Evolutionary conservation across 2,797 vertebrate species (phyloP).

Genomic region (Merluccius polli): DNA sequence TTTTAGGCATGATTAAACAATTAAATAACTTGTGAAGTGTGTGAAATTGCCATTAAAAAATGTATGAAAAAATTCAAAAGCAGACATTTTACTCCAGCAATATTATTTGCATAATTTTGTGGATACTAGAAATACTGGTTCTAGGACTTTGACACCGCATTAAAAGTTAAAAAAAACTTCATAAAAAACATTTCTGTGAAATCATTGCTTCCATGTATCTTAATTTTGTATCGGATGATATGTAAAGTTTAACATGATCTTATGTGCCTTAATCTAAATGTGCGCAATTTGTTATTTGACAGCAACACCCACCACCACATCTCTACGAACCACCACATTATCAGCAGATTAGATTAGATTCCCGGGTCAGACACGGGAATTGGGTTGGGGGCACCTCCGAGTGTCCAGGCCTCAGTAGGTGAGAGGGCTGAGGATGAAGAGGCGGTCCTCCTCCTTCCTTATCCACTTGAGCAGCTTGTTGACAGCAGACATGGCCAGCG

Average conservation of each 20-base stretch:
- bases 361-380: background rate
- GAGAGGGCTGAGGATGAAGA: slow-evolving; percentile 93
- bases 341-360: background rate
- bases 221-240: background rate
- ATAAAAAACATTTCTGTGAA: background rate
- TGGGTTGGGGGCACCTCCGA: background rate
- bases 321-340: background rate
- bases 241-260: background rate
- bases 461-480: slow-evolving; percentile 98
- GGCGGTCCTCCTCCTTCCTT: slow-evolving; percentile 93
- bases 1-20: background rate
- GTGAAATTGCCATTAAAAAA: background rate
- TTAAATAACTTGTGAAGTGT: background rate
- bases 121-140: too few species aligned
- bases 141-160: too few species aligned
- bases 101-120: background rate
- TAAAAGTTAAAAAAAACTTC: too few species aligned
- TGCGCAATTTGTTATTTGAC: background rate
- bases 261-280: background rate
- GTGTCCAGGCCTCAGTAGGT: slow-evolving; percentile 81
- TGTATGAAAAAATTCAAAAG: too few species aligned
- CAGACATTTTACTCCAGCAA: background rate
- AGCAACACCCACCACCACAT: background rate
- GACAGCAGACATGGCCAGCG: slow-evolving; percentile 78
- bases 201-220: background rate